phyloP scores from a whole-genome alignment of 2,888 invertebrate genomes.

The Parascotia fuliginaria region DNA sequence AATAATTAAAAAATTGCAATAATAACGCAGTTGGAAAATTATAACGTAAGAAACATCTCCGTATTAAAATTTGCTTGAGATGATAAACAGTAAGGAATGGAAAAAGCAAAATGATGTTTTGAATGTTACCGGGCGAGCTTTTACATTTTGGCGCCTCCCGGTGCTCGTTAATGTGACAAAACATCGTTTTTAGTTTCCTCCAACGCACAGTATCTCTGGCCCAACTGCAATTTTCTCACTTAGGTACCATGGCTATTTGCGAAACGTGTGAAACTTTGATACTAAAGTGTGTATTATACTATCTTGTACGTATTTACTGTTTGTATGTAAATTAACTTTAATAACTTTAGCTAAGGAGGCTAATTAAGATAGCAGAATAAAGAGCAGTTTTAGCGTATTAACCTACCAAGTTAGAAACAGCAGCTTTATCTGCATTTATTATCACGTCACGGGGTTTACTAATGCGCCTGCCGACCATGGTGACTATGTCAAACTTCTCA shows the following conservation, averaged over 20 bases:
- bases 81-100: slow-evolving; percentile 25
- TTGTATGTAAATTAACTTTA: slow-evolving; percentile 6
- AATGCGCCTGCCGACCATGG: no score
- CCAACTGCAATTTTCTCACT: slow-evolving; percentile 59
- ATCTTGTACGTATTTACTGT: slow-evolving; percentile 37
- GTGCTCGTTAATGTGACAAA: slow-evolving; percentile 62
- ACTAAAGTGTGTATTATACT: slow-evolving; percentile 47
- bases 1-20: no score
- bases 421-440: no score
- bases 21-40: no score
- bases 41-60: no score
- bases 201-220: slow-evolving; percentile 54
- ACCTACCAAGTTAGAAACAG: neutral
- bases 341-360: neutral
- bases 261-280: slow-evolving; percentile 54
- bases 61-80: slow-evolving; percentile 10
- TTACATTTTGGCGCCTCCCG: slow-evolving; percentile 51
- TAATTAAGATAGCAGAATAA: neutral
- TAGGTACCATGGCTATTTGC: slow-evolving; percentile 45
- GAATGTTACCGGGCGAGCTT: slow-evolving; percentile 50
- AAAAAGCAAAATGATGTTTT: slow-evolving; percentile 55
- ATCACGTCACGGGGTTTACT: no score
- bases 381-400: neutral
- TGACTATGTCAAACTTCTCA: no score
- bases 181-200: slow-evolving; percentile 60